Evolutionary conservation across 2,113 vertebrate species (phyloP).

Genomic region (Furnarius figulus): DNA sequence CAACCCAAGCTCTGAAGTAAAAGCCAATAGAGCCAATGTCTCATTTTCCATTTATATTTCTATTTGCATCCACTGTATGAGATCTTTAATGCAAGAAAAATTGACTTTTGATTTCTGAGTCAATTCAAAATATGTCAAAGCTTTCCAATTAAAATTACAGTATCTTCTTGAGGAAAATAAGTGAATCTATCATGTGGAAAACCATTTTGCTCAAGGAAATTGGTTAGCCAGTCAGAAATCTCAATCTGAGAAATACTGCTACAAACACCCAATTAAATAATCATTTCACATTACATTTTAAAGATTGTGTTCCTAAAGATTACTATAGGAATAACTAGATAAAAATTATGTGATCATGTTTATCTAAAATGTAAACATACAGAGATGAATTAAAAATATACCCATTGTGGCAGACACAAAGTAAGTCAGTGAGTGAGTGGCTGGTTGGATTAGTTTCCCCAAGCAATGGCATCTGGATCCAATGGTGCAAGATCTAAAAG

Average conservation of each 20-base stretch:
- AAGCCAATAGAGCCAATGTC: not conserved
- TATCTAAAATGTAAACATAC: not conserved
- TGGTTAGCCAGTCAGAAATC: constrained; percentile 28
- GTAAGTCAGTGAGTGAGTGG: not conserved
- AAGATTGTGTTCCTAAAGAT: constrained; percentile 22
- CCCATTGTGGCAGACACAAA: not conserved
- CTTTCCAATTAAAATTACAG: constrained; percentile 51
- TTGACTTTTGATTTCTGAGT: constrained; percentile 12
- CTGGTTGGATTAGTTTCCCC: not conserved
- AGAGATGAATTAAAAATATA: not conserved
- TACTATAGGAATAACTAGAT: constrained; percentile 8
- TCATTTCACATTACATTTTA: constrained; percentile 25
- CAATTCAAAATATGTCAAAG: not conserved
- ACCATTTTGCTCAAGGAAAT: constrained; percentile 31
- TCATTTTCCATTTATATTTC: not conserved
- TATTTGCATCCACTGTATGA: not conserved
- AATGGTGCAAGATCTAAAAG: not conserved
- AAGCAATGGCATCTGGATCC: not conserved
- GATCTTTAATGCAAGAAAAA: constrained; percentile 21
- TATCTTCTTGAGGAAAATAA: constrained; percentile 37
- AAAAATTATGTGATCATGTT: not conserved
- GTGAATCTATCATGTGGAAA: constrained; percentile 38
- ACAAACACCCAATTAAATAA: constrained; percentile 47
- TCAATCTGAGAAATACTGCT: constrained; percentile 7
- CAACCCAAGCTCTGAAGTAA: not conserved